Conservation (phyloP, 37 sponge, comb jelly and placozoan species). For the Hormiphora californensis region DNA sequence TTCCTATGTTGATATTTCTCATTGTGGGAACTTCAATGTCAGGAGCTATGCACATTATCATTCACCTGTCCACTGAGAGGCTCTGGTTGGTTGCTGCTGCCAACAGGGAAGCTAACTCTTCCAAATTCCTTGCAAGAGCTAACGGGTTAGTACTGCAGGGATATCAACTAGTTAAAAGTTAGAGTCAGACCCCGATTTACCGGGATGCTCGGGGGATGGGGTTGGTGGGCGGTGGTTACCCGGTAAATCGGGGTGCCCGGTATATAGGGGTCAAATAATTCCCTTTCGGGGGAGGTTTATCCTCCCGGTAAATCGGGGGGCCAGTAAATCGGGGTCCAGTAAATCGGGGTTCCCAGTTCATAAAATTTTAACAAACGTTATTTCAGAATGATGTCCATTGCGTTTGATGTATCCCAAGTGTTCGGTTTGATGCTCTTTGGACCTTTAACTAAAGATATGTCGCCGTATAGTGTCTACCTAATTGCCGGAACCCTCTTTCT, state of each 20-base stretch:
- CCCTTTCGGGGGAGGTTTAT: too few species aligned
- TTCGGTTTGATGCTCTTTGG: not conserved
- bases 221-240: too few species aligned
- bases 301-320: too few species aligned
- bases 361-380: too few species aligned
- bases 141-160: constrained; percentile 2
- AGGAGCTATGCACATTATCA: not conserved
- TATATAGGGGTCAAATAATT: too few species aligned
- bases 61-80: constrained; percentile 2
- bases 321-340: too few species aligned
- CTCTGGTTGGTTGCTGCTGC: not conserved
- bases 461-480: not conserved
- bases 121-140: not conserved
- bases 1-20: constrained; percentile 21
- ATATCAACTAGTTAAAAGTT: too few species aligned
- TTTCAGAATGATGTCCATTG: constrained; percentile 22
- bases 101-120: not conserved
- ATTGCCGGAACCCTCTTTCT: not conserved
- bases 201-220: too few species aligned
- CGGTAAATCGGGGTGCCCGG: too few species aligned
- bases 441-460: not conserved
- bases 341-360: too few species aligned
- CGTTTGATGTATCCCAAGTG: not conserved
- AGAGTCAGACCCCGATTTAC: too few species aligned
- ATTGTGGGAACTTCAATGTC: not conserved